A percentile compares a stretch with the other conserved stretches of the same genome.
phyloP scores from a whole-genome alignment of 2,888 invertebrate genomes.

The Trissoscelio sp. region DNA sequence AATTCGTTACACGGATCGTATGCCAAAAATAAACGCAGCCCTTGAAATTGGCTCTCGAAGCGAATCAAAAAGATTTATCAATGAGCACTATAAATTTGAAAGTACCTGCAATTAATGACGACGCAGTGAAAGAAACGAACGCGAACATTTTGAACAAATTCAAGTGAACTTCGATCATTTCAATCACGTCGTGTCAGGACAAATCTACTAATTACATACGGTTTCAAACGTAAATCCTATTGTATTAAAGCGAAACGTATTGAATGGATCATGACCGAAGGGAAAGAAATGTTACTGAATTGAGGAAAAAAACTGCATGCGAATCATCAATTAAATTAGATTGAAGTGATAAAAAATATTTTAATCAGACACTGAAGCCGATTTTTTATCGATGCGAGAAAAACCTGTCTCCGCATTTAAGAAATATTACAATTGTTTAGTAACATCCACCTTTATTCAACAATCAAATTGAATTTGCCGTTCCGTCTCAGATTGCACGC shows the following conservation, averaged over 20 bases:
- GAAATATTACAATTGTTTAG: too few species aligned
- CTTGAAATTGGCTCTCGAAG: slow-evolving; percentile 16
- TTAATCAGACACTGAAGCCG: too few species aligned
- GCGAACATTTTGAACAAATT: slow-evolving; percentile 25
- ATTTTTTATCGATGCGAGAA: too few species aligned
- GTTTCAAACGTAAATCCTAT: slow-evolving; percentile 26
- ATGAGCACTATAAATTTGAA: slow-evolving; percentile 22
- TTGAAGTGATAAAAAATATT: neutral
- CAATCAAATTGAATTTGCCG: too few species aligned
- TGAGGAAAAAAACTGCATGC: neutral
- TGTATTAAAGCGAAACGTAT: slow-evolving; percentile 4
- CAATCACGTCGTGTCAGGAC: slow-evolving; percentile 21
- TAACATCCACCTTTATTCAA: too few species aligned
- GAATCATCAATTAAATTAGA: slow-evolving; percentile 14
- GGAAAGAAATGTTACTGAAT: too few species aligned
- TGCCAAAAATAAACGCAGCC: neutral
- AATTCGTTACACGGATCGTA: neutral
- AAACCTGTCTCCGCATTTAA: too few species aligned
- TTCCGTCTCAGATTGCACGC: too few species aligned
- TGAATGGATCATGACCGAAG: slow-evolving; percentile 14
- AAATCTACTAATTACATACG: slow-evolving; percentile 20
- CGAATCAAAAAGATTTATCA: slow-evolving; percentile 2
- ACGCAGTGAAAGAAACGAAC: slow-evolving; percentile 16
- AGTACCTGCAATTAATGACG: slow-evolving; percentile 30
- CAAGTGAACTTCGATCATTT: slow-evolving; percentile 33